phyloP scores from a whole-genome alignment of 2,113 vertebrate species.

The Perca schrenkii region DNA sequence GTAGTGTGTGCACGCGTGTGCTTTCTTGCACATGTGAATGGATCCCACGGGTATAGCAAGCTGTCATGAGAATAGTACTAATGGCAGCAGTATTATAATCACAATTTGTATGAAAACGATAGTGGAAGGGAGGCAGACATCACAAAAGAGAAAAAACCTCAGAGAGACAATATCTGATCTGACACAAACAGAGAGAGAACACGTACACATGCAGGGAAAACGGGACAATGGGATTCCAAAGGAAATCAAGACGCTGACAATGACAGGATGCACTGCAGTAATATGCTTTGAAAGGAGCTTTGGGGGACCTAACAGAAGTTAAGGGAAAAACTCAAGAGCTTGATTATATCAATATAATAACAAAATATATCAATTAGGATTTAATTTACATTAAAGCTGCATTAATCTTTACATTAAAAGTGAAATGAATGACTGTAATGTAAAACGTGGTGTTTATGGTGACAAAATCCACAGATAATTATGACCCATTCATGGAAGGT shows the following conservation, averaged over 20 bases:
- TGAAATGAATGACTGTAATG: background rate
- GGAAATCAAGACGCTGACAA: background rate
- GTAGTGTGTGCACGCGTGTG: background rate
- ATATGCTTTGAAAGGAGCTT: background rate
- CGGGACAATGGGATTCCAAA: background rate
- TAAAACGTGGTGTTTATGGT: background rate
- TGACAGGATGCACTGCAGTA: background rate
- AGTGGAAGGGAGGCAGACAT: background rate
- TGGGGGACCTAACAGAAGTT: background rate
- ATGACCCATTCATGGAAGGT: background rate
- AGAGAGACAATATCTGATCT: background rate
- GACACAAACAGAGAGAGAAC: background rate
- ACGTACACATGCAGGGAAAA: background rate
- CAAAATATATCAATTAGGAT: background rate
- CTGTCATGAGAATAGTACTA: conserved; percentile 25
- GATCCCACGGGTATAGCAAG: conserved; percentile 9
- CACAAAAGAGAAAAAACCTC: background rate
- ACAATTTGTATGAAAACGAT: background rate
- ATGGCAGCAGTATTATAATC: background rate
- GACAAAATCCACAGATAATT: background rate
- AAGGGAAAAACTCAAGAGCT: background rate
- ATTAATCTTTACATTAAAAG: background rate
- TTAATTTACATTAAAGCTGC: background rate
- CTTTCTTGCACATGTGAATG: conserved; percentile 5
- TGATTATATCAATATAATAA: background rate